Conservation (phyloP, 1,140 invertebrate species). For the Agrilus planipennis region DNA sequence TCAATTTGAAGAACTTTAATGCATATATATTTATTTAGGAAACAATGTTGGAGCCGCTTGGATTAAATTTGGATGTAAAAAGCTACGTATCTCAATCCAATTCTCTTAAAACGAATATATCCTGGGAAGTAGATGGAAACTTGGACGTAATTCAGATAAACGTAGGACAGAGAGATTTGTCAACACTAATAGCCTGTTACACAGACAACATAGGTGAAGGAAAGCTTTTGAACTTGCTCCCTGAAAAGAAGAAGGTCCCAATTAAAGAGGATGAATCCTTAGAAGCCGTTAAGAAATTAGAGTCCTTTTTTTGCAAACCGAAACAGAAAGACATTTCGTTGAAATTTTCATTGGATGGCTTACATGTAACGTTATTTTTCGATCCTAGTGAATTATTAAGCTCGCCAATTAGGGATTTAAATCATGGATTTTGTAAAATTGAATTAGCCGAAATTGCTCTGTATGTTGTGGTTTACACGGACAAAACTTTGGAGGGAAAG, state of each 20-base stretch:
- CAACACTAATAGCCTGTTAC: slow-evolving; percentile 54
- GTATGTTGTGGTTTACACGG: slow-evolving; percentile 52
- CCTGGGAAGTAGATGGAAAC: slow-evolving; percentile 52
- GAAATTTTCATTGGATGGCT: slow-evolving; percentile 53
- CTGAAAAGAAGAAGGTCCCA: slow-evolving; percentile 16
- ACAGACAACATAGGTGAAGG: slow-evolving; percentile 43
- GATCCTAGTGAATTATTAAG: slow-evolving; percentile 63
- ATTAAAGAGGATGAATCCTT: slow-evolving; percentile 35
- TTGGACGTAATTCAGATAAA: slow-evolving; percentile 55
- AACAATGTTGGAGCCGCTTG: slow-evolving; percentile 63
- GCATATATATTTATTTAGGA: slow-evolving; percentile 39
- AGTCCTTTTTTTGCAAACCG: slow-evolving; percentile 60
- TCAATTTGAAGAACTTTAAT: slow-evolving; percentile 1
- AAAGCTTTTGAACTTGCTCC: slow-evolving; percentile 31
- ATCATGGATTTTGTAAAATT: slow-evolving; percentile 57
- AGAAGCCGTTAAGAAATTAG: slow-evolving; percentile 52
- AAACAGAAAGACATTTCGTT: slow-evolving; percentile 44
- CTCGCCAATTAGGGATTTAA: slow-evolving; percentile 60
- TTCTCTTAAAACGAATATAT: slow-evolving; percentile 28
- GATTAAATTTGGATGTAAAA: slow-evolving; percentile 60
- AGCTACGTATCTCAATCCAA: slow-evolving; percentile 42
- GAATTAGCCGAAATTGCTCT: slow-evolving; percentile 57
- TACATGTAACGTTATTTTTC: slow-evolving; percentile 56
- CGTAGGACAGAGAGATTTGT: slow-evolving; percentile 59
- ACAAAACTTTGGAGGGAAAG: slow-evolving; percentile 57